These are phyloP conservation scores for Scolopax mira DNA, from an alignment of 2,113 vertebrate genomes.

Conservation along the genomic window DNA sequence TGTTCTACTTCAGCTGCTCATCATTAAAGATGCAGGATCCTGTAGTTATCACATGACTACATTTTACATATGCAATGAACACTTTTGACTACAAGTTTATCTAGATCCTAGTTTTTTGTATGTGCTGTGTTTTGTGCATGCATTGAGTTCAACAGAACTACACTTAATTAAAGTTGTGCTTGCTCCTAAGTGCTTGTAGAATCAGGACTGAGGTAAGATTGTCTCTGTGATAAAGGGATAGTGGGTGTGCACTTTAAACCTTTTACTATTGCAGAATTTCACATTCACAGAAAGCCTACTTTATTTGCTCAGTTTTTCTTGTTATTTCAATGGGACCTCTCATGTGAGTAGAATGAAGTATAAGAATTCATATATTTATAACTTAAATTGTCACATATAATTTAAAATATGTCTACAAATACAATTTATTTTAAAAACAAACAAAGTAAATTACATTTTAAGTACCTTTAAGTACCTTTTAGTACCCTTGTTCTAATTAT, in stretches of 20 bases:
- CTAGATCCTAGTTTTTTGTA: not conserved
- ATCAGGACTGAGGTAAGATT: not conserved
- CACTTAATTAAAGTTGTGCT: not conserved
- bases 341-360: not conserved
- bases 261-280: not conserved
- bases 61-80: not conserved
- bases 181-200: not conserved
- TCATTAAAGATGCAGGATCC: not conserved
- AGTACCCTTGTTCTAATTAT: not conserved
- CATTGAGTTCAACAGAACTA: not conserved
- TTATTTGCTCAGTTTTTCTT: not conserved
- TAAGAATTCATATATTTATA: not conserved
- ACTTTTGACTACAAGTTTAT: not conserved
- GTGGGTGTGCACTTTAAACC: not conserved
- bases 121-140: not conserved
- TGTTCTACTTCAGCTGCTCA: not conserved
- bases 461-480: too few relatives aligned
- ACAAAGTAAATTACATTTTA: not conserved
- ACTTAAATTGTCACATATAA: not conserved
- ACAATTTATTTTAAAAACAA: not conserved
- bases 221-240: not conserved
- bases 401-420: not conserved
- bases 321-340: not conserved
- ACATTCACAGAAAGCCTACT: not conserved
- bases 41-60: not conserved